Percentiles rank a stretch among this genome's conserved stretches.
phyloP scores from a whole-genome alignment of 2,113 vertebrate species.

The Protobothrops flavoviridis region DNA sequence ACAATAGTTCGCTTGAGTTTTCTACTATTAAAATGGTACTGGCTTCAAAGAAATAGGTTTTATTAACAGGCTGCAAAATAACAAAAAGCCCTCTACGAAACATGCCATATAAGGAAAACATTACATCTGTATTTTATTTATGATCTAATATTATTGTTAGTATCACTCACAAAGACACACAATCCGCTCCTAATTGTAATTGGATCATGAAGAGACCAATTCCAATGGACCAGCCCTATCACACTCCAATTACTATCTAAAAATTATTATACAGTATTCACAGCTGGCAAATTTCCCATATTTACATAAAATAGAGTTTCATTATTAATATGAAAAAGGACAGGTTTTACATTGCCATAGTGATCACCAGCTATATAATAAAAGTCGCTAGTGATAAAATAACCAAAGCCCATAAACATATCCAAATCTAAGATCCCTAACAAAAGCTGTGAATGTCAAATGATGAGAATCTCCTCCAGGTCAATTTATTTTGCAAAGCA shows the following conservation, averaged over 20 bases:
- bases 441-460: not conserved
- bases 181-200: not conserved
- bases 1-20: not conserved
- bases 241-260: not conserved
- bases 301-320: not conserved
- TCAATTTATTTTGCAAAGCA: not conserved
- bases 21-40: not conserved
- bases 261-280: not conserved
- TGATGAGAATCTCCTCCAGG: too few species aligned
- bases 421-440: not conserved
- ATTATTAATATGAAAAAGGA: not conserved
- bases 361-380: not conserved
- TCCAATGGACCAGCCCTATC: not conserved
- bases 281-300: not conserved
- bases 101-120: not conserved
- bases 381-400: not conserved
- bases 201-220: not conserved
- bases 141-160: not conserved
- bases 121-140: not conserved
- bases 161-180: not conserved
- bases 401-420: not conserved
- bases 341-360: not conserved
- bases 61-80: not conserved
- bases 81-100: not conserved
- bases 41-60: not conserved